Evolutionary conservation across 2,113 vertebrate genomes (phyloP), one percentile per base, ranked within the genome.

Genomic region (Axis porcinus): DNA sequence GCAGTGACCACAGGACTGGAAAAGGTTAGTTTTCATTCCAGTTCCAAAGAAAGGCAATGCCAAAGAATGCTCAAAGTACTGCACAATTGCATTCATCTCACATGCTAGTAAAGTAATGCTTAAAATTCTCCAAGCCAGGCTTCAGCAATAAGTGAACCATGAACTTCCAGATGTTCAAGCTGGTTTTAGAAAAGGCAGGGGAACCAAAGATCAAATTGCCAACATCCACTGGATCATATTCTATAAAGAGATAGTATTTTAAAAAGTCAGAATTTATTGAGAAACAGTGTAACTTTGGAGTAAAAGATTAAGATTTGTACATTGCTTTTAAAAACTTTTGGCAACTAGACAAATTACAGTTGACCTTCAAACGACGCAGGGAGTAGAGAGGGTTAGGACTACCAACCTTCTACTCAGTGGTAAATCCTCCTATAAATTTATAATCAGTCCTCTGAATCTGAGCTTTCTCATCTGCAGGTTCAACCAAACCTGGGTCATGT

Each of bases 301-400:
- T 74, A 92, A 50, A 87, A 57, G 30, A 74, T 90, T 67, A 58
- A 93, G 28, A 70, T 54, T 58, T 84, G 78, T 84, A 91, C 15
- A 82, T 8, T 58, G 6, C 1, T 76, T 19, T 58, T 84, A 54
- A 2, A 40, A 58, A 52, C 33, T 76, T 47, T 12, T 27, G 21
- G 5, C 6, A 89, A 74, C 25, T 84, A 64, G 16, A 55, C 33
- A 62, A 82, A 60, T 36, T 43, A 10, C 21, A 15, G 21, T 16
- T 83, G 33, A 36, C 7, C 6, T 2, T 83, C 21, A 36, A 55
- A 84, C 4, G 0, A 84, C 1, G 0, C 23, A 5, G 81, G 6
- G n/a, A 36, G 4, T 27, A n/a, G 23, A 13, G 81, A 55, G 13
- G 52, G 2, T 36, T 83, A 36, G 50, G 79, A 82, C 2, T n/a